Evolutionary conservation across 2,113 vertebrate genomes (phyloP), one percentile per base, ranked within the genome.

Genomic region (Gambusia holbrooki): DNA sequence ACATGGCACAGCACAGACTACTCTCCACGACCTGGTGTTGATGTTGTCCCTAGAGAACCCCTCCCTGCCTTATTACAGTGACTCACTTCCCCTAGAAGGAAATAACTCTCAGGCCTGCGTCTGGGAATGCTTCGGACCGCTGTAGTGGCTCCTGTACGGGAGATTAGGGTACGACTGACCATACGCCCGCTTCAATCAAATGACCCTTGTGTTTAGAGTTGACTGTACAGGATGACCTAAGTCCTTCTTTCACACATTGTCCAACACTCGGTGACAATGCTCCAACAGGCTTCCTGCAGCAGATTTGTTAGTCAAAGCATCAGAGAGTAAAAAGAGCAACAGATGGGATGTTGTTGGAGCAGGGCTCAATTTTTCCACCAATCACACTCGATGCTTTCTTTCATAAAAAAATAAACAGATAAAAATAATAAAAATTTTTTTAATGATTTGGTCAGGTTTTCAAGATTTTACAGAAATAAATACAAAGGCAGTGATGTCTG

Each of bases 51-150:
- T 37, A 37, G 85, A 86, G 90, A 83, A 68, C 83, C 81, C 84
- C 91, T 90, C 89, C 90, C 86, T 84, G 84, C 81, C 89, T 92
- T 82, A 88, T 90, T 88, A 86, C 81, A 81, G 81, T 94, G 92
- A 94, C 81, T 95, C 93, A 93, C 87, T 91, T 85, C 87, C 90
- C 87, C 78, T 81, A 89, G 79, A 90, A 94, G 90, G 90, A 93
- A 93, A 92, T 89, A 83, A 76, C 81, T 91, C 87, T 90, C 78
- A 88, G 87, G 79, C 70, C 80, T 84, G 75, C 40, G 88, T 91
- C 92, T 92, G 90, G 90, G 84, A 93, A 90, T 87, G 88, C 72
- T 77, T 76, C 74, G 86, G 66, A 71, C 60, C 69, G 71, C 80
- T 91, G 74, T 81, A 87, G 74, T 86, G 89, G 87, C 81, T 69